Base-by-base conservation (phyloP, 2,113 vertebrate species). In the mouse (Mus musculus) region DNA sequence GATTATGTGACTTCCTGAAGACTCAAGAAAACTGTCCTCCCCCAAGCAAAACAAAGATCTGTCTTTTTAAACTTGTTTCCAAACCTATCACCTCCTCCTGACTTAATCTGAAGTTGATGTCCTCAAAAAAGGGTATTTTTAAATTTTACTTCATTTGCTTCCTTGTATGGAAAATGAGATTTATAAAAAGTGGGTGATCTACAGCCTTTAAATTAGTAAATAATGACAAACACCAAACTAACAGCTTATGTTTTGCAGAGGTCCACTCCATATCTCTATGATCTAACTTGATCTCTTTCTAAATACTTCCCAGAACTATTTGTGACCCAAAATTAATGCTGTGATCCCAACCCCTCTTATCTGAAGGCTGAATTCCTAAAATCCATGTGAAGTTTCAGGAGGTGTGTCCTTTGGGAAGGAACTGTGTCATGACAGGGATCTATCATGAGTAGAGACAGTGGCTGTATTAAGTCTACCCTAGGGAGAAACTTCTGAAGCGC, bases 1-100 rank as follows among this genome's bases (percentile, higher is more conserved):
- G 94, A 72, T 84, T 86, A 2, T 8, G 33, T 80, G 65, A 93
- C 56, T 94, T 94, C 92, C 72, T 71, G 90, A 88, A 67, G 78
- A 90, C 56, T 91, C 54, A 75, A 42, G 36, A 69, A n/a, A 84
- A 65, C 24, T 65, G n/a, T 26, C 14, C 39, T 86, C 59, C 59
- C n/a, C 39, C 75, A 75, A 39, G 71, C 16, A 91, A 97, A 67
- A 91, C 0, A 76, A n/a, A 90, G 78, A 33, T 89, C 39, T 82
- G 30, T 63, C 33, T 88, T 36, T 90, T 59, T 2, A 61, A 59
- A 46, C 36, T 76, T 93, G 20, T 65, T 78, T 65, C 13, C 72
- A 13, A 30, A 3, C 42, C 91, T 49, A n/a, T 20, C 9, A 89
- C 19, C 13, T 73, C 42, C 75, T 63, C 39, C 26, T 88, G 54